Conservation (phyloP, 2,888 invertebrate species). For the Caenorhabditis sinica region DNA sequence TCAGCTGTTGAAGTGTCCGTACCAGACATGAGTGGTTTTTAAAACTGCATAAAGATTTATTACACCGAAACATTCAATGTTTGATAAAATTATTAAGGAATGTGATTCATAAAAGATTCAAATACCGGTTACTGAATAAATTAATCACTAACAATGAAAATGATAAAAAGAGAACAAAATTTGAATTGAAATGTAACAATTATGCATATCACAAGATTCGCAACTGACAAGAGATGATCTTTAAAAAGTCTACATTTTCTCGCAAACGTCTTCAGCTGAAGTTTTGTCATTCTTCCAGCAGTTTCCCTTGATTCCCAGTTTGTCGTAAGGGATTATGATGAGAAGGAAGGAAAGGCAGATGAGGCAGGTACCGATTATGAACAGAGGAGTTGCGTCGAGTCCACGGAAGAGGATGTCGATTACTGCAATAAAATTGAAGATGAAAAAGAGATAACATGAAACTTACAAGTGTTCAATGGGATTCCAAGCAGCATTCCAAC, state of each 20-base stretch:
- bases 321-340: constrained; percentile 71
- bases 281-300: constrained; percentile 36
- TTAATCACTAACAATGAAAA: constrained; percentile 5
- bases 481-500: constrained; percentile 95
- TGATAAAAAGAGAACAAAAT: background rate
- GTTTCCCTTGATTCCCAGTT: constrained; percentile 26
- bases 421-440: background rate
- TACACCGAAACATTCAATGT: background rate
- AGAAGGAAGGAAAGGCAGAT: constrained; percentile 73
- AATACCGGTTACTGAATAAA: constrained; percentile 18
- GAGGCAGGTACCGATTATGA: constrained; percentile 68
- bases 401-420: constrained; percentile 75
- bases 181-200: constrained; percentile 16
- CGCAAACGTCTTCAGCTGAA: background rate
- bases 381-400: constrained; percentile 58
- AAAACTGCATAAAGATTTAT: background rate
- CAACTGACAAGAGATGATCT: background rate
- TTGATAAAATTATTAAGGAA: background rate
- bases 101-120: background rate
- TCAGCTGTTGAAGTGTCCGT: constrained; percentile 17
- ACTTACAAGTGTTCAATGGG: constrained; percentile 93
- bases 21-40: constrained; percentile 5
- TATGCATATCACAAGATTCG: constrained; percentile 2
- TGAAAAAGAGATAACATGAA: background rate
- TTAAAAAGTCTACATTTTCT: constrained; percentile 32